Evolutionary conservation across 2,113 vertebrate genomes (phyloP).

Genomic region (Verasper variegatus): DNA sequence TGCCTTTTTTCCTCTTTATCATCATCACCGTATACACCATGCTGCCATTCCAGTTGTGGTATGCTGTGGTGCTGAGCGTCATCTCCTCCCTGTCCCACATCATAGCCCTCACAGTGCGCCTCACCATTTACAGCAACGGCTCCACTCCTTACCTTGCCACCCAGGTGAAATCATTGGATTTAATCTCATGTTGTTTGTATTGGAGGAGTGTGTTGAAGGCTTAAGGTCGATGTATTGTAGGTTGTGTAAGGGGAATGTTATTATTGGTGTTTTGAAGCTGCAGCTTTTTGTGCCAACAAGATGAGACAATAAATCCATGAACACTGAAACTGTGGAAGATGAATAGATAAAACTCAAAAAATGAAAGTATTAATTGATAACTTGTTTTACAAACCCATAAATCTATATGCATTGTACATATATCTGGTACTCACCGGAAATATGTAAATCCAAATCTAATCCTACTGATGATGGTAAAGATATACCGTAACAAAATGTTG

Average conservation of each 20-base stretch:
- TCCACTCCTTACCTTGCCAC: slow-evolving; percentile 38
- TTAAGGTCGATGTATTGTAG: background rate
- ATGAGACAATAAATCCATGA: background rate
- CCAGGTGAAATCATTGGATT: slow-evolving; percentile 82
- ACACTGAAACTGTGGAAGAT: background rate
- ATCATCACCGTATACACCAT: slow-evolving; percentile 95
- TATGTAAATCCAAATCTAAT: background rate
- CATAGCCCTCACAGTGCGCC: slow-evolving; percentile 78
- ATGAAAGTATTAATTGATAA: background rate
- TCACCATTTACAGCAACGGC: slow-evolving; percentile 33
- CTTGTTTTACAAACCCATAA: background rate
- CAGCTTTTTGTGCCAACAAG: background rate
- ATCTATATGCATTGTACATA: too few species aligned
- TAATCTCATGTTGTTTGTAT: background rate
- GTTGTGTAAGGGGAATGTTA: background rate
- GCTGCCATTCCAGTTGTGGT: slow-evolving; percentile 90
- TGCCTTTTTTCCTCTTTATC: slow-evolving; percentile 95
- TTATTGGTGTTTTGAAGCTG: background rate
- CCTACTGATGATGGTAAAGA: too few species aligned
- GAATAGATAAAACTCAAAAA: background rate
- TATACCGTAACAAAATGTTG: too few species aligned
- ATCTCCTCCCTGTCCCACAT: slow-evolving; percentile 90
- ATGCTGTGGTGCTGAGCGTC: slow-evolving; percentile 84
- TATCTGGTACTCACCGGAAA: too few species aligned
- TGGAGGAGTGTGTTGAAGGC: background rate